Base-by-base conservation (phyloP, 2,888 invertebrate genomes). In the Chymomyza fuscimana region DNA sequence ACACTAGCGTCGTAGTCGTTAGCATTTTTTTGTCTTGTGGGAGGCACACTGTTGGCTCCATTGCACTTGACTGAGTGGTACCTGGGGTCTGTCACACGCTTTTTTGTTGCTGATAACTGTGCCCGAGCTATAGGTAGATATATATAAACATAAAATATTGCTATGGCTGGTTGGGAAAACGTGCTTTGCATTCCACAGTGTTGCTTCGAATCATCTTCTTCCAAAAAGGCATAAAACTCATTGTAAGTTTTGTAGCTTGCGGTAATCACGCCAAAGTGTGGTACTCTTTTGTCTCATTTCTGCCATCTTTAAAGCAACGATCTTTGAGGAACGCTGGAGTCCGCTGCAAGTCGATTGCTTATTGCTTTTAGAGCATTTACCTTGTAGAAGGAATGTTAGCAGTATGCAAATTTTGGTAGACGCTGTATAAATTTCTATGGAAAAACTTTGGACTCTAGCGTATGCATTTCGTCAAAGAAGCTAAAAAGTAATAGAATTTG, bases 241-340 rank as follows among this genome's bases (percentile, higher is more conserved):
- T 80, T 87, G 84, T 84, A 86, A 86, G 79, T 87, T 87, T 83
- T 82, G 74, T 82, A 74, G 86, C 87, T 84, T 81, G 63, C 78
- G 72, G 84, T 87, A 86, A 84, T 87, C 84, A 84, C 82, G 86
- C 60, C 65, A 69, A 70, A 78, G 70, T 74, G 68, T 73, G 69
- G 72, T 71, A 63, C 69, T 71, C 12, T 40, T 52, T 60, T 16
- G 67, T 67, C 72, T 74, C 77, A 67, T 73, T 76, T 50, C 25
- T 46, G 32, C 3, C 4, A 16, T 25, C 56, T n/a, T 61, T 29
- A 12, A 46, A 46, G 40, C 40, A 46, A 46, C 4, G 12, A 12
- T 46, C 6, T 10, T 32, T 7, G 32, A 46, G 12, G 1, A 46
- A 12, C 5, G 36, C 9, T 36, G 36, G 2, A 1, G 9, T 36